Evolutionary conservation across 2,113 vertebrate genomes (phyloP), one percentile per base, ranked within the genome.

Genomic region (Albula glossodonta): DNA sequence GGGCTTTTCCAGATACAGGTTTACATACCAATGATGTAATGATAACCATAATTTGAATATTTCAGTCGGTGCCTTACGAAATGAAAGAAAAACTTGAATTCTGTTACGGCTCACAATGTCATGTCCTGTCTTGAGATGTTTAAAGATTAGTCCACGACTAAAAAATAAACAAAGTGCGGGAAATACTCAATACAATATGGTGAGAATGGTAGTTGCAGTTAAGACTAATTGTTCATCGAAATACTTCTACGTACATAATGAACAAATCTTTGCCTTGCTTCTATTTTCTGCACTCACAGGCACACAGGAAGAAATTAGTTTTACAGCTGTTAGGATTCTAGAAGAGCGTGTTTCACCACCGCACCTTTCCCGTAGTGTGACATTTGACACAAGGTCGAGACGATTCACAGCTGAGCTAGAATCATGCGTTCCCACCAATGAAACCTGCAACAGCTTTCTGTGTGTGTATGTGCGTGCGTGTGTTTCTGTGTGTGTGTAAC

Each of bases 341-440:
- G 57, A 83, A 83, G 19, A 8, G 25, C 31, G 13, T 78, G 31
- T 48, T 41, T 80, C 79, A 80, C 51, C 78, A 11, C 48, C 56
- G 80, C 17, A 52, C 78, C 74, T 4, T 17, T 48, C 56, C 10
- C 49, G 41, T 50, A 74, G 48, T 80, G 84, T n/a, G 49, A 85
- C 84, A 85, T 80, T 85, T 53, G 41, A 85, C 84, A 81, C 48
- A 60, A 22, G 2, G 2, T 22, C n/a, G 48, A 51, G 48, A 51
- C 15, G 3, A 22, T 50, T 80, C 79, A 80, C 79, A 80, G 48
- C 48, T 22, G 31, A 22, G 41, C 2, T 74, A 31, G 70, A 74
- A 74, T 74, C 4, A 31, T 74, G 22, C 31, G n/a, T 74, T 74
- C n/a, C 70, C n/a, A 74, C 25, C 22, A 74, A 74, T 74, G 12